Evolutionary conservation across 2,797 vertebrate genomes (phyloP), one percentile per base, ranked within the genome.

Genomic region (Poeciliopsis gracilis): DNA sequence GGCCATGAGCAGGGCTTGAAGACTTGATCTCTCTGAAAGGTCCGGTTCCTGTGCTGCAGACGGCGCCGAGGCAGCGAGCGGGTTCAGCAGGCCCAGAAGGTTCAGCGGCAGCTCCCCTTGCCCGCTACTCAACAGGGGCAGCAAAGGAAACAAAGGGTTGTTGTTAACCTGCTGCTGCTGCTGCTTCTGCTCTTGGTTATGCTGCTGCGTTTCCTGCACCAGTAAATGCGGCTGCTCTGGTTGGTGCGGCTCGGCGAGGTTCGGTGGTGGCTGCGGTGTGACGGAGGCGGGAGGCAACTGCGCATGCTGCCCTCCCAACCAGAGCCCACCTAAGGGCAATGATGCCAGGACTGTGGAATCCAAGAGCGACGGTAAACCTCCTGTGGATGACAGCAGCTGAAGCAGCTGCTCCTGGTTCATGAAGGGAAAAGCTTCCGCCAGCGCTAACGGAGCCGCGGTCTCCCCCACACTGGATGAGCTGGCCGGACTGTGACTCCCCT

Each of bases 321-420:
- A 95, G 81, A 95, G 69, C 2, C 95, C 94, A 28, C 92, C 94
- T 0, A 96, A 78, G 41, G 94, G 93, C 82, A 96, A 87, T 7
- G 95, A 95, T 36, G 95, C 94, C 78, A 96, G 83, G 74, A 95
- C 91, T 38, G 96, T 70, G 13, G 96, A 96, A 86, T 95, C 94
- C 90, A 95, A 93, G 83, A 94, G 95, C 78, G 94, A 96, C 77
- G 94, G 96, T 84, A 96, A 87, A 46, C 95, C 95, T 49, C 95
- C 93, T 71, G 92, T 95, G 75, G 95, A 94, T 20, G 96, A 95
- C 51, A 96, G 90, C 57, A 98, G 94, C 75, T 97, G 96, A 82
- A 98, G 96, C 67, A 96, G 95, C 91, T 97, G 97, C 82, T 98
- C 97, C 81, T 97, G 97, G 82, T 95, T 96, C 93, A 97, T 96